Evolutionary conservation across 2,888 invertebrate genomes (phyloP).

Genomic region (Zygothrica quintamaculata): DNA sequence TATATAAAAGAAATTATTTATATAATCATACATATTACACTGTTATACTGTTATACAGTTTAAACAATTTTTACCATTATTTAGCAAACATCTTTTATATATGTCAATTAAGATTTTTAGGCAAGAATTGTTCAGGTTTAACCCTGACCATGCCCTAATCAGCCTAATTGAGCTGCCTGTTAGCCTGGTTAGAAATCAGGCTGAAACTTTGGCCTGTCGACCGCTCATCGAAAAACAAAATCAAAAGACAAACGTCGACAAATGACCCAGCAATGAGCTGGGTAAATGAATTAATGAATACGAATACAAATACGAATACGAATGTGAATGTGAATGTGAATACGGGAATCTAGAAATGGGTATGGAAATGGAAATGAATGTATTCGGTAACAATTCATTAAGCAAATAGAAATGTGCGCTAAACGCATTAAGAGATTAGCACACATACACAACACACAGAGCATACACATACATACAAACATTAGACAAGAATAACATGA

Average conservation of each 20-base stretch:
- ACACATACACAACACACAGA: slow-evolving; percentile 67
- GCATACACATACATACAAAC: slow-evolving; percentile 21
- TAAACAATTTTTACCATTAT: no score
- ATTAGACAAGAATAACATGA: neutral
- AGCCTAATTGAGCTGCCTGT: slow-evolving; percentile 60
- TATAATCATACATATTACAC: no score
- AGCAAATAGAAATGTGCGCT: slow-evolving; percentile 80
- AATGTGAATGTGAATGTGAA: slow-evolving; percentile 43
- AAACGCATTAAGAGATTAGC: slow-evolving; percentile 84
- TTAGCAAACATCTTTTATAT: no score
- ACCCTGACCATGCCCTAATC: slow-evolving; percentile 66
- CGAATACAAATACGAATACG: slow-evolving; percentile 43
- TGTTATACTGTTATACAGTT: no score
- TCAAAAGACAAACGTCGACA: slow-evolving; percentile 77
- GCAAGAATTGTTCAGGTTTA: no score
- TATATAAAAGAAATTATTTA: no score
- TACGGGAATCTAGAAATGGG: slow-evolving; percentile 34
- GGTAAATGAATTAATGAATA: slow-evolving; percentile 68
- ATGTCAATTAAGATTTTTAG: no score
- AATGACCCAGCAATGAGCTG: slow-evolving; percentile 71
- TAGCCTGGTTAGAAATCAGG: slow-evolving; percentile 51
- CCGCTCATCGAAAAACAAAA: slow-evolving; percentile 20
- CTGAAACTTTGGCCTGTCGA: slow-evolving; percentile 16
- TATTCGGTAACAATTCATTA: slow-evolving; percentile 80
- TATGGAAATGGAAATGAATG: slow-evolving; percentile 62